Evolutionary conservation across 1,140 invertebrate species (phyloP).

Genomic region (Leptinotarsa texana): DNA sequence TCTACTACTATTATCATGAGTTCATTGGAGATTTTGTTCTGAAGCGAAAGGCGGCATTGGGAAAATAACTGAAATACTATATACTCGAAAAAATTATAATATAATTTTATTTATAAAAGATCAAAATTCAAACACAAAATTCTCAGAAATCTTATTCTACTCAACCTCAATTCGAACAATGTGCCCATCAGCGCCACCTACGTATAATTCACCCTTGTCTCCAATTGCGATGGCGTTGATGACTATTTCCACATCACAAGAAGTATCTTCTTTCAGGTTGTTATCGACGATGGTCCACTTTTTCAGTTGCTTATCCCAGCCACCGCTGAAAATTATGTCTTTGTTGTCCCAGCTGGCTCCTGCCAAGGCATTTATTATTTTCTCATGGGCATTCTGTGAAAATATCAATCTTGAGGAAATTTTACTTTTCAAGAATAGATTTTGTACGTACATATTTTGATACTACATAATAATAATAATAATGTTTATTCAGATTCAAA

Average conservation of each 20-base stretch:
- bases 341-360: conserved; percentile 47
- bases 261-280: conserved; percentile 37
- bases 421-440: no score
- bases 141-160: not conserved
- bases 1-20: no score
- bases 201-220: conserved; percentile 51
- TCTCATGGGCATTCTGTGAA: conserved; percentile 54
- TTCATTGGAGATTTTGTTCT: no score
- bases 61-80: no score
- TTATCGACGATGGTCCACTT: conserved; percentile 54
- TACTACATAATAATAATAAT: no score
- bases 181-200: conserved; percentile 56
- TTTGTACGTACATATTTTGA: no score
- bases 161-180: conserved; percentile 47
- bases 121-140: no score
- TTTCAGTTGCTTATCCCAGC: conserved; percentile 58
- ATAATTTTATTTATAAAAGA: no score
- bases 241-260: conserved; percentile 49
- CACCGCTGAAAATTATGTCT: conserved; percentile 54
- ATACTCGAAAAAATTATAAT: no score
- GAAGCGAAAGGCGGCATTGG: no score
- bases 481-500: no score
- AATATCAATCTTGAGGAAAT: no score
- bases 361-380: conserved; percentile 56
- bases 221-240: conserved; percentile 54